Evolutionary conservation across 1,140 invertebrate species (phyloP), one percentile per base, ranked within the genome.

Genomic region (Lucilia cuprina): DNA sequence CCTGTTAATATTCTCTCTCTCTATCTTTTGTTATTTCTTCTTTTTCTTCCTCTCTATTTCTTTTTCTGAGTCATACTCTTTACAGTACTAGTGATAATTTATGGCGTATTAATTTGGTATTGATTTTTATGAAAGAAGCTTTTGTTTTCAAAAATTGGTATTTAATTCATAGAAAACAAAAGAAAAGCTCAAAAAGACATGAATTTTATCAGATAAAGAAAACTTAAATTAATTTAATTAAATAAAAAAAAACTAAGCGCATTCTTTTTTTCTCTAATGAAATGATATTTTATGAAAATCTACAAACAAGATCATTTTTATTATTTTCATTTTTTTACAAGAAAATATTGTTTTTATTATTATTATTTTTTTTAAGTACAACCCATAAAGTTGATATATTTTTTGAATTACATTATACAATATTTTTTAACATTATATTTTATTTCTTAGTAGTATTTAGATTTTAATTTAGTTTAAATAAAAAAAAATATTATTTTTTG

Each of bases 181-280:
- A 70, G n/a, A 70, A 70, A 70, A 70, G 65, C 65, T 70, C 65
- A 70, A 70, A 70, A 70, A 70, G 65, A 70, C 65, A 70, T 70
- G 19, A 70, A 70, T 70, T 70, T 21, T 70, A 17, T 70, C 10
- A 70, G n/a, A 41, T 41, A 41, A 21, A 21, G 19, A 21, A 19
- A 70, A 21, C 25, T 30, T 30, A 30, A 30, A 30, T 30, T 30
- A 30, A 30, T 2, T 30, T 30, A 70, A 70, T 25, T 25, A 21
- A 21, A 70, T 19, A 19, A 60, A 60, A 17, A 5, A 60, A 60
- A 60, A 60, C 14, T 60, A 70, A 70, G 65, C 65, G 65, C 65
- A 21, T 70, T 21, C 65, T 70, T 70, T 70, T 13, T 55, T 41
- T 19, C 65, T 60, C n/a, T 60, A 60, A 60, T 14, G 17, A 70